These are phyloP conservation scores for Siderastrea siderea DNA, from an alignment of 92 coral and sea anemone species.

Conservation along the genomic window DNA sequence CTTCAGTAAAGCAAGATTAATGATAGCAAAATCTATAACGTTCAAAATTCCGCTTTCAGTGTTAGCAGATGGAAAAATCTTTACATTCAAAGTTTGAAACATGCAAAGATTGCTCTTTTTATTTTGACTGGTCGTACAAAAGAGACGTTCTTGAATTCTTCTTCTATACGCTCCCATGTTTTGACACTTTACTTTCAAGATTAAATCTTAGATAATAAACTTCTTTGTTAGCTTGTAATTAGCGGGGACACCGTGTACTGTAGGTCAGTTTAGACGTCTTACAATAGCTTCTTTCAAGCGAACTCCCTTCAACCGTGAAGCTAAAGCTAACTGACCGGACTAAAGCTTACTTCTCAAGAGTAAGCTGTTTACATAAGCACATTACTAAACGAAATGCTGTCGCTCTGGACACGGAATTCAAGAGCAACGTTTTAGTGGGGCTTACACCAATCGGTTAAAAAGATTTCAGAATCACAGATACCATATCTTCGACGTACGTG, in stretches of 20 bases:
- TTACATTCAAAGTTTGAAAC: no score
- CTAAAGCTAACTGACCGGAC: constrained; percentile 22
- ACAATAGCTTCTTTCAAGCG: constrained; percentile 38
- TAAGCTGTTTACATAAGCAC: constrained; percentile 22
- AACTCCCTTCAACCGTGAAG: constrained; percentile 35
- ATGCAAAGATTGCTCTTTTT: no score
- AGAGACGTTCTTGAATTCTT: background rate
- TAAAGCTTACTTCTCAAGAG: background rate
- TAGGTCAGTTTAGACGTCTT: constrained; percentile 2
- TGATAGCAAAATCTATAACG: background rate
- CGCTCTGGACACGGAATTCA: constrained; percentile 31
- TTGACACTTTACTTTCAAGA: constrained; percentile 36
- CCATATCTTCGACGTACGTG: constrained; percentile 9
- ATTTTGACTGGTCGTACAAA: background rate
- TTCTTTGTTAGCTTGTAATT: constrained; percentile 41
- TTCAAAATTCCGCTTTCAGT: background rate
- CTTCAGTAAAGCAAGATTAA: constrained; percentile 1
- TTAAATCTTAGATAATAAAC: constrained; percentile 33
- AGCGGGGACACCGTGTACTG: constrained; percentile 19
- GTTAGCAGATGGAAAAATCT: no score
- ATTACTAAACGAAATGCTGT: background rate
- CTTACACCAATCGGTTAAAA: background rate
- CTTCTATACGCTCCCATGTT: constrained; percentile 10
- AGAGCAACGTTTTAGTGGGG: background rate
- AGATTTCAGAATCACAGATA: constrained; percentile 18